Evolutionary conservation across 2,797 vertebrate genomes (phyloP), one percentile per base, ranked within the genome.

Genomic region (Characodon lateralis): DNA sequence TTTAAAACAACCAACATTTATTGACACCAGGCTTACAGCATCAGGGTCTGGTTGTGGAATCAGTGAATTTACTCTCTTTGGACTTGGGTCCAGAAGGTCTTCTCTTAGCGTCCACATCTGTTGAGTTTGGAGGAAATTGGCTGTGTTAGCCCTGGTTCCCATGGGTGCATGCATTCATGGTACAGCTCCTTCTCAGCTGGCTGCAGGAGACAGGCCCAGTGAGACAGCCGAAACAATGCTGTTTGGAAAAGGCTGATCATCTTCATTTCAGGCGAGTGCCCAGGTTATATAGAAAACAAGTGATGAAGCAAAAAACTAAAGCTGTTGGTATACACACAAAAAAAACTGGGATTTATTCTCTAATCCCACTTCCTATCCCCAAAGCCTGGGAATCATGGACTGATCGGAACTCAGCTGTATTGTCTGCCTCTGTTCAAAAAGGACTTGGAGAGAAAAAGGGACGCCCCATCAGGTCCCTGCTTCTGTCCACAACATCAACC

Each of bases 361-460:
- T 95, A 95, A 96, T 95, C 94, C 92, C 72, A 77, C 90, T 94
- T 96, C 95, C 95, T 95, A 93, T 91, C 87, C 89, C 83, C 82
- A 71, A 79, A 78, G 90, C 92, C 92, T 93, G 94, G 92, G 94
- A 95, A 94, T 89, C 80, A 55, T 66, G 76, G 83, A 70, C 51
- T 65, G 84, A 85, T 88, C 74, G 74, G 87, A 91, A 85, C 80
- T 81, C 72, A 69, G 74, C 79, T 76, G 70, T 35, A 72, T 78
- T 63, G 14, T 63, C 70, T 51, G 78, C 70, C 26, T 53, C 26
- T 53, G 72, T 82, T 83, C 53, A 86, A 72, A 83, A 71, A 84
- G 63, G 65, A 51, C 41, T 46, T 65, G 35, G 56, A 73, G 6
- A 55, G 75, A 48, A 76, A n/a, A 77, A 59, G 46, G 77, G 73